Conservation (phyloP, 2,113 vertebrate genomes). For the Xyrauchen texanus region DNA sequence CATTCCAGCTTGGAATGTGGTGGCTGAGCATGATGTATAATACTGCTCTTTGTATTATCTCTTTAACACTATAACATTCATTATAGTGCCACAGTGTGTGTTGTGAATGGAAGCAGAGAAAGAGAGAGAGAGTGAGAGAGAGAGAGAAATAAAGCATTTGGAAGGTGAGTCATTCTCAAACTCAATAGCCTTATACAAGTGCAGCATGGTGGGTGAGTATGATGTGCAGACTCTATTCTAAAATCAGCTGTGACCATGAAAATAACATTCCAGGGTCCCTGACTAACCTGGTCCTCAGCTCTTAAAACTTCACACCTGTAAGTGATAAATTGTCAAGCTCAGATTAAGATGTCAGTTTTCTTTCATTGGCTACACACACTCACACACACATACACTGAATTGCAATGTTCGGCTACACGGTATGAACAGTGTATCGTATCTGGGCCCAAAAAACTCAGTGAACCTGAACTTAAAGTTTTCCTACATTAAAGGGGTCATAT, state of each 20-base stretch:
- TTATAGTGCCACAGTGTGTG: slow-evolving; percentile 31
- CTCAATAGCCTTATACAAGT: slow-evolving; percentile 53
- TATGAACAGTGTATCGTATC: background rate
- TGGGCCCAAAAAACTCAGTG: background rate
- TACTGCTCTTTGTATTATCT: slow-evolving; percentile 34
- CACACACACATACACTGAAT: no score
- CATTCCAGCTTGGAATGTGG: background rate
- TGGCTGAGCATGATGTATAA: slow-evolving; percentile 16
- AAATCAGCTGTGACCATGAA: slow-evolving; percentile 58
- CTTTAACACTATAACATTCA: no score
- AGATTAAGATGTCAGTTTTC: slow-evolving; percentile 40
- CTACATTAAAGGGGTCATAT: no score
- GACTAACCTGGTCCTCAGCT: slow-evolving; percentile 53
- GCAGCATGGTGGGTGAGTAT: slow-evolving; percentile 48
- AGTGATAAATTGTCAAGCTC: slow-evolving; percentile 34
- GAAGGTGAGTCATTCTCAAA: slow-evolving; percentile 61
- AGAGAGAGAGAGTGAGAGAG: slow-evolving; percentile 1
- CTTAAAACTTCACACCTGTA: slow-evolving; percentile 53
- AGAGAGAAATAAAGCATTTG: slow-evolving; percentile 35
- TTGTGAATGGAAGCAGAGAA: slow-evolving; percentile 41
- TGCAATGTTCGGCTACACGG: background rate
- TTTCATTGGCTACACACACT: slow-evolving; percentile 11
- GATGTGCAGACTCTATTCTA: slow-evolving; percentile 56
- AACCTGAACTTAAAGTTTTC: background rate
- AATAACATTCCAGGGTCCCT: slow-evolving; percentile 57